Conservation (phyloP, 2,888 invertebrate species). For the Thyatira batis region DNA sequence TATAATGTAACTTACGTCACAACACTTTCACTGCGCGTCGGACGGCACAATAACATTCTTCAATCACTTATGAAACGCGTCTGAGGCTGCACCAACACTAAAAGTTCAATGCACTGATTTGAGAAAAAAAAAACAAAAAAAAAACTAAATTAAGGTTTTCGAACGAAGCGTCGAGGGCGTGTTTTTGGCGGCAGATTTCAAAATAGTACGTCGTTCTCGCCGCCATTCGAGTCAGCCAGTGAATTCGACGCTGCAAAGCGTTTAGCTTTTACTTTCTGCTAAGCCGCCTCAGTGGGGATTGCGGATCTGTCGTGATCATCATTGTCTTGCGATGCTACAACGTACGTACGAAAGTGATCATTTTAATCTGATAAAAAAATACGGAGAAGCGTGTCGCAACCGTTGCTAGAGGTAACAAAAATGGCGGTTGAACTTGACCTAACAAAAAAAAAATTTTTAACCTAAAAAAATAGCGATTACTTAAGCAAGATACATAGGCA, state of each 20-base stretch:
- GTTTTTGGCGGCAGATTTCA: constrained; percentile 61
- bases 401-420: too few relatives aligned
- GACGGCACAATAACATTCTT: constrained; percentile 59
- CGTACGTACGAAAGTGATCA: constrained; percentile 33
- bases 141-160: constrained; percentile 27
- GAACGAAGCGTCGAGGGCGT: constrained; percentile 33
- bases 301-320: constrained; percentile 39
- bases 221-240: constrained; percentile 70
- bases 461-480: too few relatives aligned
- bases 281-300: constrained; percentile 68
- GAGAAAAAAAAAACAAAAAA: constrained; percentile 40
- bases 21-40: constrained; percentile 73
- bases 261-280: constrained; percentile 76
- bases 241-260: constrained; percentile 55
- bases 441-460: too few relatives aligned
- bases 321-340: constrained; percentile 35
- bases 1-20: constrained; percentile 78
- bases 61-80: constrained; percentile 65
- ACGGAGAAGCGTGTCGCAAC: background rate
- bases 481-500: too few relatives aligned
- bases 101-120: constrained; percentile 60
- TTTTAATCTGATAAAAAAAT: background rate
- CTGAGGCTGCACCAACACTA: constrained; percentile 56
- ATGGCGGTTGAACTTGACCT: too few relatives aligned
- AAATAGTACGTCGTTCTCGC: constrained; percentile 59